These are phyloP conservation scores for Heliconius cydno DNA, from an alignment of 2,888 invertebrate species.

Conservation along the genomic window DNA sequence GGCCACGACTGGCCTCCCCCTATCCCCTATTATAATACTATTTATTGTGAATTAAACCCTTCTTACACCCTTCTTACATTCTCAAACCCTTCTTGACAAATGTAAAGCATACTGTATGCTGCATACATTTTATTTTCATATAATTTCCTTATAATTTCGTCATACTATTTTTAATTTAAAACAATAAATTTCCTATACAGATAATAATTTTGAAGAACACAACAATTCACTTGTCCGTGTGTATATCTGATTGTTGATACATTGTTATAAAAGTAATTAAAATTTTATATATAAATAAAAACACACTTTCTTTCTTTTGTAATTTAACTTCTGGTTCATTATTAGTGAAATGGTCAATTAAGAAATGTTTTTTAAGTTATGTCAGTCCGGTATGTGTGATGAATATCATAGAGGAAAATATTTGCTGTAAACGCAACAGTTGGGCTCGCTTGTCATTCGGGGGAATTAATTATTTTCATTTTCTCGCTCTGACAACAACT, in stretches of 20 bases:
- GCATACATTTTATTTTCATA: constrained; percentile 1
- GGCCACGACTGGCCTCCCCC: background rate
- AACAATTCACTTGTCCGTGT: background rate
- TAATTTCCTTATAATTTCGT: constrained; percentile 1
- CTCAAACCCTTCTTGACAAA: background rate
- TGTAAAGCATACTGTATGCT: background rate
- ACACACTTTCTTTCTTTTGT: constrained; percentile 9
- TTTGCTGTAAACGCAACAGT: background rate
- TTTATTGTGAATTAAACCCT: background rate
- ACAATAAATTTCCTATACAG: constrained; percentile 9
- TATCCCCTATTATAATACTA: background rate
- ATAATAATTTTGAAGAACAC: constrained; percentile 7
- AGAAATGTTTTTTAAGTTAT: background rate
- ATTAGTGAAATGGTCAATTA: constrained; percentile 3
- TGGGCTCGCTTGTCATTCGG: background rate
- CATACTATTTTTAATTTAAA: background rate
- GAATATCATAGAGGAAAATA: background rate
- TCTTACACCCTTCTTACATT: no score
- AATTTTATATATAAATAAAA: background rate
- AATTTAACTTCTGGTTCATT: constrained; percentile 16
- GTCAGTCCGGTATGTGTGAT: background rate
- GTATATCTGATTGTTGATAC: background rate
- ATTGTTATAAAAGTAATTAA: background rate
- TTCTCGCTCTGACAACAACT: background rate
- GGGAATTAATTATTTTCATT: background rate